phyloP scores from a whole-genome alignment of 2,113 vertebrate genomes.

The Serinus canaria region DNA sequence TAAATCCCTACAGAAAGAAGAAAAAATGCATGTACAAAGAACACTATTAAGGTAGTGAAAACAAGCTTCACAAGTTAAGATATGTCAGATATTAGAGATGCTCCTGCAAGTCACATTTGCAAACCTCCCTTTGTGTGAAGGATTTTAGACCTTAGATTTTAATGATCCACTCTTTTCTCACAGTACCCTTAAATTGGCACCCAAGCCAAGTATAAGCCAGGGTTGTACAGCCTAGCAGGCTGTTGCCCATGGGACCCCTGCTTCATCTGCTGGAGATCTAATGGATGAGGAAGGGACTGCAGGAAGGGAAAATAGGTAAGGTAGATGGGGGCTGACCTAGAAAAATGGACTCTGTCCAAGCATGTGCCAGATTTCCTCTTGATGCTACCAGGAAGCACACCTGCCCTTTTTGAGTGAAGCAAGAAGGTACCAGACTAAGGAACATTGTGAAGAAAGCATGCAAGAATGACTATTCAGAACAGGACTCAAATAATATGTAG shows the following conservation, averaged over 20 bases:
- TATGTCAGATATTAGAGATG: not conserved
- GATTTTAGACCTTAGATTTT: not conserved
- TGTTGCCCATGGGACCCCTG: fast-evolving
- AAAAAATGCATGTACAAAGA: not conserved
- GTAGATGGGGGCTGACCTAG: not conserved
- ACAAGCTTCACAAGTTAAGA: not conserved
- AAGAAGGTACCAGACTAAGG: not conserved
- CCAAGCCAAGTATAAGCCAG: not conserved
- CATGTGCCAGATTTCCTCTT: not conserved
- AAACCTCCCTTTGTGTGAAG: not conserved
- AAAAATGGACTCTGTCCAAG: not conserved
- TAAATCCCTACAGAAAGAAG: not conserved
- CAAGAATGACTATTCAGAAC: not conserved
- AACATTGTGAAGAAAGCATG: not conserved
- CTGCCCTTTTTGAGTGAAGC: not conserved
- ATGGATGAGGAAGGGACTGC: not conserved
- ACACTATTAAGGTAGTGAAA: not conserved
- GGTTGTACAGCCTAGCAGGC: not conserved
- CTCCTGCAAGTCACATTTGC: not conserved
- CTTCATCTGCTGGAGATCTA: not conserved
- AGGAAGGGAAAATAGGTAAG: not conserved
- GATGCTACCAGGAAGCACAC: not conserved
- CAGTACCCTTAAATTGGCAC: not conserved
- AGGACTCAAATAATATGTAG: not conserved
- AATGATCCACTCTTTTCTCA: not conserved